Evolutionary conservation across 64 coral and sea anemone genomes (phyloP), one percentile per base, ranked within the genome.

Genomic region (Acropora yongei): DNA sequence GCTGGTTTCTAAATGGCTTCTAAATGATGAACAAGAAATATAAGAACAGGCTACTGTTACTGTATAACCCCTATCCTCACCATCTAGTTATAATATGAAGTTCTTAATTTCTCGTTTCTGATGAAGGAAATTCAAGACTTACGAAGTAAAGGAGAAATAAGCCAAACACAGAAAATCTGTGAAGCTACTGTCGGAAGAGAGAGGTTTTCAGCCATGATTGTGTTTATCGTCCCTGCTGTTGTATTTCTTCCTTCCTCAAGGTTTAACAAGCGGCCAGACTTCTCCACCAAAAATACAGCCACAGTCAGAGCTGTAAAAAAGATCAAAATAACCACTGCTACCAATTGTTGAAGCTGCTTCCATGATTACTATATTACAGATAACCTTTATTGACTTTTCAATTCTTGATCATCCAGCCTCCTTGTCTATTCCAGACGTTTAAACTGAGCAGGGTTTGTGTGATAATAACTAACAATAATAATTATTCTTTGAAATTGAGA

Each of bases 161-260:
- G 94, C 97, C 97, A 99, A 41, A 99, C 93, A 92, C 94, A 94
- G 61, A 99, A 99, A 8, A 96, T 92, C 50, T 94, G 16, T 30
- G 81, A 49, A 17, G 91, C 94, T 44, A 92, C 50, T 42, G 95
- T 74, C 0, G 88, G 88, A 16, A 99, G 78, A n/a, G 87, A 79
- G 2, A 99, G 86, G 76, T 96, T 99, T 46, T 99, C 94, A 11
- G 89, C 76, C 97, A 99, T 99, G 30, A 99, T 93, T 76, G 88
- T 93, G n/a, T 91, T 93, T 30, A 99, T 99, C 4, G 79, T 75
- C 19, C 97, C 97, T 80, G 97, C 97, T 13, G 79, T 96, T 48
- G 97, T 92, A 40, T 94, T 88, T 82, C 90, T 91, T 74, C 97
- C 97, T 84, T 96, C 94, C 30, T 99, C 91, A 47, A 99, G 74